These are phyloP conservation scores for Macrophya alboannulata DNA, from an alignment of 2,888 invertebrate species.

Conservation along the genomic window DNA sequence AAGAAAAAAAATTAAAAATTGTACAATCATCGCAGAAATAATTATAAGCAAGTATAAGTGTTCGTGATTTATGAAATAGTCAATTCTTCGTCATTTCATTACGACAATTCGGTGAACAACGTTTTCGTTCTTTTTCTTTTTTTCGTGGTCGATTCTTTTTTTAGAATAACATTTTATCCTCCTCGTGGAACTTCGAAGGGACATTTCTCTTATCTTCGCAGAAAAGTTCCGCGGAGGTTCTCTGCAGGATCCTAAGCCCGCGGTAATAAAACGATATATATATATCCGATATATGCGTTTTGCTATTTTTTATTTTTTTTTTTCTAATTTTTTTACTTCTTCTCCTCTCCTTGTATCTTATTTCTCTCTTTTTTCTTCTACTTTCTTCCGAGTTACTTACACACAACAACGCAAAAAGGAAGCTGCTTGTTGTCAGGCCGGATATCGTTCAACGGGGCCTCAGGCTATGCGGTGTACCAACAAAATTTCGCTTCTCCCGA, in stretches of 20 bases:
- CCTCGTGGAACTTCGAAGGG: conserved; percentile 41
- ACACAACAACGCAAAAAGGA: not conserved
- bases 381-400: not conserved
- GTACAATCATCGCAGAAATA: too few relatives aligned
- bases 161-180: not conserved
- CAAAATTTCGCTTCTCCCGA: not conserved
- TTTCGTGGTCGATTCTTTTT: not conserved
- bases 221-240: not conserved
- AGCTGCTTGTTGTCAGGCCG: conserved; percentile 39
- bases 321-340: conserved; percentile 23
- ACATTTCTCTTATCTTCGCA: not conserved
- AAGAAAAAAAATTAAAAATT: not conserved
- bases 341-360: conserved; percentile 43
- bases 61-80: not conserved
- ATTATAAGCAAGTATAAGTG: not conserved
- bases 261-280: not conserved
- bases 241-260: not conserved
- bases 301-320: not conserved
- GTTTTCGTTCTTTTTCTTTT: not conserved
- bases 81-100: too few relatives aligned
- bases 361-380: conserved; percentile 42
- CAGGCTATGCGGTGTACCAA: conserved; percentile 33
- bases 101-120: not conserved
- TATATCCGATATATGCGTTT: not conserved
- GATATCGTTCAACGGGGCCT: conserved; percentile 10